These are phyloP conservation scores for Chamaetylas fuelleborni DNA, from an alignment of 2,113 vertebrate species.

Conservation along the genomic window DNA sequence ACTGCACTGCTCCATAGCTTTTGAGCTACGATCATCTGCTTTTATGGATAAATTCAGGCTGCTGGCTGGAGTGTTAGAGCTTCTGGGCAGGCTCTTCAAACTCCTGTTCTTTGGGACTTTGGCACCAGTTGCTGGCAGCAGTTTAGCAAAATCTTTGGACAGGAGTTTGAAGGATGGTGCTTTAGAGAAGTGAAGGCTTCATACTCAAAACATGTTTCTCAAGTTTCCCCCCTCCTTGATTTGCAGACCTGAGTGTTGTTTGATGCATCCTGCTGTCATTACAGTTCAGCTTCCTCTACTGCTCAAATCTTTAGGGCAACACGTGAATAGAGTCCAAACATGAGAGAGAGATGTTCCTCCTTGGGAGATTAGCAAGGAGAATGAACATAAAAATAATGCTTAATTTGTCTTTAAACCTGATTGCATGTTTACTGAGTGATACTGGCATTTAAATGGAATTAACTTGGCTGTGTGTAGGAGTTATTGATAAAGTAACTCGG, in stretches of 20 bases:
- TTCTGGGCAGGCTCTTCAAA: background rate
- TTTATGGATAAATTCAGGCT: slow-evolving; percentile 6
- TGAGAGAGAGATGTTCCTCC: background rate
- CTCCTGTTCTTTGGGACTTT: background rate
- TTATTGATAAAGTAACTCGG: slow-evolving; percentile 37
- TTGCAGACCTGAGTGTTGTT: background rate
- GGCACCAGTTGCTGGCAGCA: background rate
- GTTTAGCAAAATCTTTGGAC: background rate
- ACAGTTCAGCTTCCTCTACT: background rate
- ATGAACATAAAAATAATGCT: slow-evolving; percentile 43
- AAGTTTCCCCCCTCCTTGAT: background rate
- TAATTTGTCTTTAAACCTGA: slow-evolving; percentile 50
- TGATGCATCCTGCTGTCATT: background rate
- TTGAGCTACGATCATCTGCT: background rate
- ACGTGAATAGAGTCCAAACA: background rate
- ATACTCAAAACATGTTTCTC: background rate
- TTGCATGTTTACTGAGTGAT: slow-evolving; percentile 33
- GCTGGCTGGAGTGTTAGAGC: background rate
- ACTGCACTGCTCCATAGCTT: background rate
- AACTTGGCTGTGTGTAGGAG: slow-evolving; percentile 25
- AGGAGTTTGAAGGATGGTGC: background rate
- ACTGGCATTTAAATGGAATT: slow-evolving; percentile 40
- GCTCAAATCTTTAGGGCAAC: background rate
- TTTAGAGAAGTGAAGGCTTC: background rate
- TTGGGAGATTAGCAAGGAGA: slow-evolving; percentile 19